A percentile compares a stretch with the other conserved stretches of the same genome.
phyloP scores from a whole-genome alignment of 2,113 vertebrate genomes.

The Neolamprologus tretocephalus region DNA sequence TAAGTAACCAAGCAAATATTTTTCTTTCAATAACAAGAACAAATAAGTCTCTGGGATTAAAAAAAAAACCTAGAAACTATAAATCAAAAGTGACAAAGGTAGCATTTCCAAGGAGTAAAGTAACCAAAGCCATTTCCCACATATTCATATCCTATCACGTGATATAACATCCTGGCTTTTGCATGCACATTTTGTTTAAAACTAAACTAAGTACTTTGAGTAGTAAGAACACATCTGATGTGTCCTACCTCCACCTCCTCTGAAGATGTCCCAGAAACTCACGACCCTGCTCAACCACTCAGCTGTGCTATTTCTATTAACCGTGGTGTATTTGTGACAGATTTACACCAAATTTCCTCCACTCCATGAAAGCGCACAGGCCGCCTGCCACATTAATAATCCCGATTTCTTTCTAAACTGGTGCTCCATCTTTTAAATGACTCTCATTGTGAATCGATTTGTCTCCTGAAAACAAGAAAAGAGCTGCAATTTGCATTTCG shows the following conservation, averaged over 20 bases:
- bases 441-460: background rate
- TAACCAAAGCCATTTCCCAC: background rate
- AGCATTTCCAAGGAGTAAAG: background rate
- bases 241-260: background rate
- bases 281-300: background rate
- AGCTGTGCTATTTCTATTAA: background rate
- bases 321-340: background rate
- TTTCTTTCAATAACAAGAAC: constrained; percentile 7
- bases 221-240: background rate
- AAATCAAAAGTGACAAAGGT: background rate
- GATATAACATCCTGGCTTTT: background rate
- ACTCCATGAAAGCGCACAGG: background rate
- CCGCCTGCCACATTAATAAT: background rate
- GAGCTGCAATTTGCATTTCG: background rate
- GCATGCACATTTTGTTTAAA: background rate
- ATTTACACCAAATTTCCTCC: background rate
- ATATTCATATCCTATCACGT: background rate
- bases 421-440: background rate
- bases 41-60: background rate
- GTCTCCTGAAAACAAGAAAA: background rate
- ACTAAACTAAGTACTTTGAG: background rate
- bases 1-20: background rate
- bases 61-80: background rate
- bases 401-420: background rate
- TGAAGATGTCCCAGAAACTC: background rate